phyloP scores from a whole-genome alignment of 1,140 invertebrate species.

The Maconellicoccus hirsutus region DNA sequence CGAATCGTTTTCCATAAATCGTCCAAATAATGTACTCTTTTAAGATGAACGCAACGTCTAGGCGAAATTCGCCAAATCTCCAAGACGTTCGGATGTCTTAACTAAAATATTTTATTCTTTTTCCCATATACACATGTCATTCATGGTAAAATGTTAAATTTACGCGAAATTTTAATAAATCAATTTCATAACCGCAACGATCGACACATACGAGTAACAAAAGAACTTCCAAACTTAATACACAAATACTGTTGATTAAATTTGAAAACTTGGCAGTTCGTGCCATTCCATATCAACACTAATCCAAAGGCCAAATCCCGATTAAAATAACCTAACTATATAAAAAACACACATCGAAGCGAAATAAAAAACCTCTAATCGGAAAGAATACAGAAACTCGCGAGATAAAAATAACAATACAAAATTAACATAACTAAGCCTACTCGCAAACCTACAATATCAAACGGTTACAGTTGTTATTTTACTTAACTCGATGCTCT shows the following conservation, averaged over 20 bases:
- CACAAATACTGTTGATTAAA: not conserved
- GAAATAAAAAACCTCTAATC: not conserved
- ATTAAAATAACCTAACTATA: not conserved
- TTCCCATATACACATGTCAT: too few relatives aligned
- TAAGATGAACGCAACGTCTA: too few relatives aligned
- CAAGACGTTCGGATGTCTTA: too few relatives aligned
- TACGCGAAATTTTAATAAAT: too few relatives aligned
- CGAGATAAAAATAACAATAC: constrained; percentile 5
- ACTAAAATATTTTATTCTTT: too few relatives aligned
- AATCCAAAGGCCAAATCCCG: not conserved
- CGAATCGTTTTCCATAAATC: not conserved
- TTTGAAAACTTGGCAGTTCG: not conserved
- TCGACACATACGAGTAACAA: too few relatives aligned
- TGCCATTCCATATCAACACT: not conserved
- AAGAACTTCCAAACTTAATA: too few relatives aligned
- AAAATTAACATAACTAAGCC: constrained; percentile 1
- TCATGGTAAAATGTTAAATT: too few relatives aligned
- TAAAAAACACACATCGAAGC: not conserved
- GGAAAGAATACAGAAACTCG: not conserved
- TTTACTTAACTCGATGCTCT: not conserved
- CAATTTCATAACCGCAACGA: too few relatives aligned
- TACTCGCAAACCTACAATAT: not conserved
- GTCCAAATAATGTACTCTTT: too few relatives aligned
- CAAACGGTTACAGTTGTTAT: not conserved
- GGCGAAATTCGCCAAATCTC: too few relatives aligned